phyloP scores from a whole-genome alignment of 2,888 invertebrate species.

The Drosophila melanosoma region DNA sequence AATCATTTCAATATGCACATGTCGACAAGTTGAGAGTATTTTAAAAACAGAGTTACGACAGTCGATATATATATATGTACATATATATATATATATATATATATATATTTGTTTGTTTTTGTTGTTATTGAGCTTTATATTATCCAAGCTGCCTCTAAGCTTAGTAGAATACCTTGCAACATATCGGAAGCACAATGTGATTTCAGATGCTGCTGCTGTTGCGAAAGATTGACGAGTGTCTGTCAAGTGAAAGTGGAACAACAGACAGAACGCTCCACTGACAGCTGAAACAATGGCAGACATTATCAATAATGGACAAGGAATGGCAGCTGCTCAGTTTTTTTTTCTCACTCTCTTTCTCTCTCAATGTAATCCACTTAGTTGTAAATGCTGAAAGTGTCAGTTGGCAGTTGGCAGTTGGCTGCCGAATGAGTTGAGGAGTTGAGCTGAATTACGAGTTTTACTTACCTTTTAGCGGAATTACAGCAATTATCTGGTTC shows the following conservation, averaged over 20 bases:
- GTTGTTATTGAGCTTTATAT: neutral
- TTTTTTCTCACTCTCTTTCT: neutral
- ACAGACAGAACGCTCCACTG: conserved; percentile 29
- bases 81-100: neutral
- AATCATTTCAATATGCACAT: conserved; percentile 54
- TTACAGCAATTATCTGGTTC: conserved; percentile 51
- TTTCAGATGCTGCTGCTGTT: conserved; percentile 41
- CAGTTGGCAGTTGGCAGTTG: conserved; percentile 19
- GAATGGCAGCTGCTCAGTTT: conserved; percentile 7
- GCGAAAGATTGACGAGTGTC: conserved; percentile 20
- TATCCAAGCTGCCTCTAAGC: neutral
- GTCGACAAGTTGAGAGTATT: conserved; percentile 14
- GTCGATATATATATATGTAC: neutral
- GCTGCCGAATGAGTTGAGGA: neutral
- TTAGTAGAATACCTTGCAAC: neutral
- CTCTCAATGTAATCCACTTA: conserved; percentile 42
- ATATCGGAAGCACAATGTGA: conserved; percentile 54
- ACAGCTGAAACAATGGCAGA: conserved; percentile 58
- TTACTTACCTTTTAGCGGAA: conserved; percentile 62
- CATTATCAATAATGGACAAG: conserved; percentile 47
- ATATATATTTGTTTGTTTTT: too few species aligned
- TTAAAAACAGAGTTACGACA: neutral
- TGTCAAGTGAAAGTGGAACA: conserved; percentile 43
- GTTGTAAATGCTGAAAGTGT: conserved; percentile 14
- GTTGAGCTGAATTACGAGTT: conserved; percentile 29